Percentiles rank a stretch among this genome's conserved stretches.
Conservation (phyloP, 1,140 invertebrate genomes). For the Samia ricini region DNA sequence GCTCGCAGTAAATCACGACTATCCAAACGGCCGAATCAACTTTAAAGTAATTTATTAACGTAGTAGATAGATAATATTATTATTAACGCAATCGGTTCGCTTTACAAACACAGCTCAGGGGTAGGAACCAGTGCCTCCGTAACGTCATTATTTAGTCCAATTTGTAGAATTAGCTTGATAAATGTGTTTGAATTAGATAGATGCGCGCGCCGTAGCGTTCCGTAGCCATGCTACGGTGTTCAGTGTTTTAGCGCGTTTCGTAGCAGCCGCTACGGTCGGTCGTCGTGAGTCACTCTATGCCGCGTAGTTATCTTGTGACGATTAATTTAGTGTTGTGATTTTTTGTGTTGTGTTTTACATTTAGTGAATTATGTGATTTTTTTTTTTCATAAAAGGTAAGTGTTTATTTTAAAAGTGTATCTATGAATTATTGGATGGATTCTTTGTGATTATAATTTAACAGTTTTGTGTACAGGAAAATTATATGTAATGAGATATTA, state of each 20-base stretch:
- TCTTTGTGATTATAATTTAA: too few relatives aligned
- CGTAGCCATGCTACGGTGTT: conserved; percentile 30
- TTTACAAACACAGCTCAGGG: conserved; percentile 35
- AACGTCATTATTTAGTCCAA: conserved; percentile 73
- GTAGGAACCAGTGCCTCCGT: conserved; percentile 41
- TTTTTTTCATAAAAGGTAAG: not conserved
- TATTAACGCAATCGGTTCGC: conserved; percentile 33
- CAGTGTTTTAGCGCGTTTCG: conserved; percentile 38
- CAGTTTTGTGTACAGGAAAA: too few relatives aligned
- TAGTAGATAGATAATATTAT: conserved; percentile 30
- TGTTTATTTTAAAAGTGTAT: not conserved
- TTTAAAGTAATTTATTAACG: conserved; percentile 44
- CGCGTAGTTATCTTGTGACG: conserved; percentile 13
- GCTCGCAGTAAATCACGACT: conserved; percentile 22
- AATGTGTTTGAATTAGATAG: conserved; percentile 69
- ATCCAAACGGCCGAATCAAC: conserved; percentile 29
- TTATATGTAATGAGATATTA: too few relatives aligned
- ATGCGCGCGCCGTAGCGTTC: conserved; percentile 61
- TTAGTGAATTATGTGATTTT: conserved; percentile 15
- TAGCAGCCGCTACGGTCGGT: conserved; percentile 14
- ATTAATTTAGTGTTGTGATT: conserved; percentile 17
- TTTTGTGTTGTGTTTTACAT: conserved; percentile 15
- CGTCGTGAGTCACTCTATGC: not conserved
- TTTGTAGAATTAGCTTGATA: conserved; percentile 70
- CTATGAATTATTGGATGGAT: not conserved